phyloP scores from a whole-genome alignment of 2,113 vertebrate genomes.

The Pongo abelii region DNA sequence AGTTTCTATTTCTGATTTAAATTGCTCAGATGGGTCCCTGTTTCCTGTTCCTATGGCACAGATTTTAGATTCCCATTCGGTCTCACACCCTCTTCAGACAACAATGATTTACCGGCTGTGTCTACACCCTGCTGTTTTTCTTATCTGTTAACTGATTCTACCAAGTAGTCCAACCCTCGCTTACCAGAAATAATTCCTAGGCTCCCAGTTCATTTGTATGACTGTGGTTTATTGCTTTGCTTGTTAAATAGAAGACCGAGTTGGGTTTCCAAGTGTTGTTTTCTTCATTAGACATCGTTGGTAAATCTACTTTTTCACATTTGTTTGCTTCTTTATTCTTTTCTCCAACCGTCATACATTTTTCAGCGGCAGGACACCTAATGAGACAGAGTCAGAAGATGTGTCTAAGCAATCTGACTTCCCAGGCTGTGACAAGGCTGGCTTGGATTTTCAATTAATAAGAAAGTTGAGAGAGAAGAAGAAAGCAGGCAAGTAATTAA shows the following conservation, averaged over 20 bases:
- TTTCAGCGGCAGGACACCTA: slow-evolving; percentile 68
- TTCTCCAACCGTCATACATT: neutral
- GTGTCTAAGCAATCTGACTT: slow-evolving; percentile 41
- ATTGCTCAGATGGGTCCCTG: neutral
- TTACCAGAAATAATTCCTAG: neutral
- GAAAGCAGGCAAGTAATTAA: slow-evolving; percentile 67
- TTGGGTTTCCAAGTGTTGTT: neutral
- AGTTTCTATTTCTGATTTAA: neutral
- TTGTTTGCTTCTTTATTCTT: slow-evolving; percentile 22
- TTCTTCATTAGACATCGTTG: slow-evolving; percentile 31
- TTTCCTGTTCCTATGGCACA: neutral
- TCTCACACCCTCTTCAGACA: neutral
- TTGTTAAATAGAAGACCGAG: slow-evolving; percentile 25
- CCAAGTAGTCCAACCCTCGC: neutral
- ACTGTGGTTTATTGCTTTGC: neutral
- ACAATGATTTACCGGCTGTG: neutral
- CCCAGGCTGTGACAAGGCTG: slow-evolving; percentile 34
- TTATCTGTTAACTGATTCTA: neutral
- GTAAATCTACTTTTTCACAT: neutral
- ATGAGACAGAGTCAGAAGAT: slow-evolving; percentile 62
- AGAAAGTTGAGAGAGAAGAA: slow-evolving; percentile 60
- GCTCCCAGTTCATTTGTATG: neutral
- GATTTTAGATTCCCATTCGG: neutral
- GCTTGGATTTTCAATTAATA: slow-evolving; percentile 72
- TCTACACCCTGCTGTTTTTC: neutral